Evolutionary conservation across 2,113 vertebrate genomes (phyloP).

Genomic region (Lepisosteus osseus): DNA sequence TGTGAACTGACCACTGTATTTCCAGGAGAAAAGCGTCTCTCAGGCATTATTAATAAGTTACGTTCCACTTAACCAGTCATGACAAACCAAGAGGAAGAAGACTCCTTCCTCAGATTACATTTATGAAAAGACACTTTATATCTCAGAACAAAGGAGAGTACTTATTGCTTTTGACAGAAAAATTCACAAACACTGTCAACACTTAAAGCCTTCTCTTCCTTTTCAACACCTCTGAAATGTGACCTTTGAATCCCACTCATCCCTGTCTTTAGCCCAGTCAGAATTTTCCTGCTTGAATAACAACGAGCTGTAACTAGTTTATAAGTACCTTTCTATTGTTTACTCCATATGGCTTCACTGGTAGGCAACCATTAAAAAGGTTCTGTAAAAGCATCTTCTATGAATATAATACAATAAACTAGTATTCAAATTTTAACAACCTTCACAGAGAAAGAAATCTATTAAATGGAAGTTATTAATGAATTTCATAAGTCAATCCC

Average conservation of each 20-base stretch:
- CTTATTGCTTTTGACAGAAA: conserved; percentile 42
- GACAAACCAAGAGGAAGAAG: not conserved
- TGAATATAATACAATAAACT: no score
- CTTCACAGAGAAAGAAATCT: no score
- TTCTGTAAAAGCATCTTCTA: no score
- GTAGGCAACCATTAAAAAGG: no score
- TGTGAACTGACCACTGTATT: not conserved
- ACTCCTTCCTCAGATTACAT: not conserved
- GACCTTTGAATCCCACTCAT: conserved; percentile 50
- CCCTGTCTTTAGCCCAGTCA: conserved; percentile 19
- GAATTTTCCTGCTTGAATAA: no score
- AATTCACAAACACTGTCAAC: conserved; percentile 45
- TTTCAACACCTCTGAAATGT: conserved; percentile 32
- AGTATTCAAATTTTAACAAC: no score
- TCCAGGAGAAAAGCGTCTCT: not conserved
- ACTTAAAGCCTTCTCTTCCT: conserved; percentile 3
- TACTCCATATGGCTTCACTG: no score
- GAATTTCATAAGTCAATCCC: no score
- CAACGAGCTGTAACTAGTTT: no score
- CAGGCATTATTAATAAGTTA: not conserved
- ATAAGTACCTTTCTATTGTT: no score
- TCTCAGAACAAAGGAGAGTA: conserved; percentile 17
- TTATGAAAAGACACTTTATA: no score
- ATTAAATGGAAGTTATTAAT: no score
- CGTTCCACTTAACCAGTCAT: not conserved